A percentile compares a stretch with the other conserved stretches of the same genome.
Evolutionary conservation across 1,140 invertebrate species (phyloP).

Genomic region (Heliconius nattereri): DNA sequence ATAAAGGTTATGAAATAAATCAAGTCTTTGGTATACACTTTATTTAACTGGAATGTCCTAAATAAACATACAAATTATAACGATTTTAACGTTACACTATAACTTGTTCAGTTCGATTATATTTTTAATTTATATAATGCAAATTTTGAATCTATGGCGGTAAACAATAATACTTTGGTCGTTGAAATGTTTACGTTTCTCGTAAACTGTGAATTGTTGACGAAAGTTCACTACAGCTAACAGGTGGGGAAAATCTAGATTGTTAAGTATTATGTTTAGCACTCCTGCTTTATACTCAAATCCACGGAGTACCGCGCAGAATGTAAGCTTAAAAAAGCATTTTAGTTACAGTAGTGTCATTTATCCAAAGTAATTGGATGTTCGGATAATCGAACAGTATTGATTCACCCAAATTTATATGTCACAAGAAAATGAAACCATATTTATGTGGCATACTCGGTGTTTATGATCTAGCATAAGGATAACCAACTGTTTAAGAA

Average conservation of each 20-base stretch:
- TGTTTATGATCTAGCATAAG: no score
- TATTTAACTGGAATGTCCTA: constrained; percentile 72
- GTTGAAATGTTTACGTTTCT: constrained; percentile 35
- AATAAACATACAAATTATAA: constrained; percentile 60
- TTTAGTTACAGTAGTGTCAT: no score
- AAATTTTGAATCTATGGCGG: constrained; percentile 60
- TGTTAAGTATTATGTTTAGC: neutral
- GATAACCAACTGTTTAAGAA: no score
- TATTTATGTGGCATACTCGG: no score
- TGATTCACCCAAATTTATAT: no score
- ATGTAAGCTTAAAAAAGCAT: neutral
- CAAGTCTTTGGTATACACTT: constrained; percentile 67
- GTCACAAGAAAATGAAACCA: no score
- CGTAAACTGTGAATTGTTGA: constrained; percentile 24
- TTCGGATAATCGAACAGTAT: no score
- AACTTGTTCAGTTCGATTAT: constrained; percentile 39
- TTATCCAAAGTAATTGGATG: no score
- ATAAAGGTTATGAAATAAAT: constrained; percentile 44
- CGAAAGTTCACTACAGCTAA: constrained; percentile 24
- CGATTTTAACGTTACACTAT: constrained; percentile 33
- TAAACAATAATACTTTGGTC: constrained; percentile 70
- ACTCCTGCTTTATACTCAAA: neutral
- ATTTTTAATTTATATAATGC: constrained; percentile 36
- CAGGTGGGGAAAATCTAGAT: constrained; percentile 24
- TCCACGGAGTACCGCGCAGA: neutral